Conservation (phyloP, 1,140 invertebrate genomes). For the Leptopilina boulardi region DNA sequence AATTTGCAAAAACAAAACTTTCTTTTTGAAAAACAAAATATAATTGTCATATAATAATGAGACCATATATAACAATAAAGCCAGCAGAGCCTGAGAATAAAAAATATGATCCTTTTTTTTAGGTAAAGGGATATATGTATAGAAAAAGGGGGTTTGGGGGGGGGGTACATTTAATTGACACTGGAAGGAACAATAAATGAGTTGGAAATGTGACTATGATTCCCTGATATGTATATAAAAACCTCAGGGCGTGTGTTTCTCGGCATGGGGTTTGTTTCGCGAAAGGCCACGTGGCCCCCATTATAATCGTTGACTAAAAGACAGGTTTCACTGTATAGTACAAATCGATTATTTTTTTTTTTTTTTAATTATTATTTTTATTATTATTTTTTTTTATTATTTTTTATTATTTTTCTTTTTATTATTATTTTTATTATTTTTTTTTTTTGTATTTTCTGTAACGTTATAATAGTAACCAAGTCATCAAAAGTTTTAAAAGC, state of each 20-base stretch:
- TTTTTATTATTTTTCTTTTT: no score
- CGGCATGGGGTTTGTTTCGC: slow-evolving; percentile 60
- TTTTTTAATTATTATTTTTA: slow-evolving; percentile 6
- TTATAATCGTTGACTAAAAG: slow-evolving; percentile 55
- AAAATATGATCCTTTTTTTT: slow-evolving; percentile 5
- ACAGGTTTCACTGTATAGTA: slow-evolving; percentile 40
- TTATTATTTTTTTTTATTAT: background rate
- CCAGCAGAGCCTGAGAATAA: slow-evolving; percentile 18
- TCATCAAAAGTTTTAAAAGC: background rate
- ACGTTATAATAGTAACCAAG: slow-evolving; percentile 3
- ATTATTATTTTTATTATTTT: no score
- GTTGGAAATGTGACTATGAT: slow-evolving; percentile 52
- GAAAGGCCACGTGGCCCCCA: slow-evolving; percentile 61
- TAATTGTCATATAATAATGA: no score
- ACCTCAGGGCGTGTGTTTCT: slow-evolving; percentile 61
- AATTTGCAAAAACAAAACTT: no score
- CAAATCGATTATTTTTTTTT: slow-evolving; percentile 37
- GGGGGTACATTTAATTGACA: slow-evolving; percentile 36
- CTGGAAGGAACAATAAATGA: slow-evolving; percentile 61
- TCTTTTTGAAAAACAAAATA: no score
- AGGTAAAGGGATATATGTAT: no score
- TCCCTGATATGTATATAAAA: slow-evolving; percentile 41
- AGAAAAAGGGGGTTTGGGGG: background rate
- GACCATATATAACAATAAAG: no score
- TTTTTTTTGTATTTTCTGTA: no score